Evolutionary conservation across 2,888 invertebrate species (phyloP).

Genomic region (Teleiodes luculella): DNA sequence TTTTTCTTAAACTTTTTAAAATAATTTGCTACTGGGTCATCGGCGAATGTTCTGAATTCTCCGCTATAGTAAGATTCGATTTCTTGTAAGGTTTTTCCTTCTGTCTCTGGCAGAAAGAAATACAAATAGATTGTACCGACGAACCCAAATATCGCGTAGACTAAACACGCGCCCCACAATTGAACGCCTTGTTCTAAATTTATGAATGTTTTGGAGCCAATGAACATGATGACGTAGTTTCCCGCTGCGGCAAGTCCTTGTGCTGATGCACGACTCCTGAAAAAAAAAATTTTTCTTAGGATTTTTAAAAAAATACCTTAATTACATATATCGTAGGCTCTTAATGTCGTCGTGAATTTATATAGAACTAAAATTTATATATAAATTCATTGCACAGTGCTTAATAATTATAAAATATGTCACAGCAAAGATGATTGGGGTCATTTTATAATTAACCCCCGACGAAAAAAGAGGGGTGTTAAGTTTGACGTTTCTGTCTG

Average conservation of each 20-base stretch:
- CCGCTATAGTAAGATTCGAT: slow-evolving; percentile 69
- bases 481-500: no score
- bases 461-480: no score
- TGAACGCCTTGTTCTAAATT: slow-evolving; percentile 61
- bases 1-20: slow-evolving; percentile 50
- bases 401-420: no score
- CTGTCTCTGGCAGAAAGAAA: slow-evolving; percentile 77
- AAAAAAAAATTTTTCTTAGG: slow-evolving; percentile 13
- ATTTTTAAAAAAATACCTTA: no score
- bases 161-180: slow-evolving; percentile 71
- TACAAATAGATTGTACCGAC: slow-evolving; percentile 71
- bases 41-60: slow-evolving; percentile 55
- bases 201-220: slow-evolving; percentile 75
- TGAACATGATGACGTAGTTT: slow-evolving; percentile 72
- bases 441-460: no score
- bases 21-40: slow-evolving; percentile 60
- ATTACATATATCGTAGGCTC: no score
- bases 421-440: no score
- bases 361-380: no score
- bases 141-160: slow-evolving; percentile 66
- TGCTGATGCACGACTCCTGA: slow-evolving; percentile 73
- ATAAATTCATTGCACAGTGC: no score
- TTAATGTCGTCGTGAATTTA: no score
- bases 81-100: slow-evolving; percentile 71
- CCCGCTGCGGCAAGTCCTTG: slow-evolving; percentile 75